Conservation (phyloP, 2,797 vertebrate species). For the Sciurus vulgaris region DNA sequence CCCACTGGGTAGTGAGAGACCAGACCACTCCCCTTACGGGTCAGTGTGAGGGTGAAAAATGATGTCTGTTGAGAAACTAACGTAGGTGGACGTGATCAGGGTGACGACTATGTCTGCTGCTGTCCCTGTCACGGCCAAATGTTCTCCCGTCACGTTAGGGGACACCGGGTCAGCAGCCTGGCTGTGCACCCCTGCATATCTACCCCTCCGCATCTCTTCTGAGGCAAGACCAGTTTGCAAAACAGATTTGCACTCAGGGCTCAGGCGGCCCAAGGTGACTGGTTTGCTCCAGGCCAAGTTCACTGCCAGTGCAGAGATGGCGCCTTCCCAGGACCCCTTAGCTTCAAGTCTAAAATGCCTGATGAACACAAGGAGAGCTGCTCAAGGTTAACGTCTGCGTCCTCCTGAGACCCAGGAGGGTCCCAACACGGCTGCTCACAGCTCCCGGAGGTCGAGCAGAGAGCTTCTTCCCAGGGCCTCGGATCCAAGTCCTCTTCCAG, state of each 20-base stretch:
- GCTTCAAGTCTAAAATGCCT: slow-evolving; percentile 55
- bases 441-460: background rate
- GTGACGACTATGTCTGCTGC: background rate
- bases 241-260: background rate
- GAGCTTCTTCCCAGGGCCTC: background rate
- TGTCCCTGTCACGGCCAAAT: background rate
- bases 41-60: background rate
- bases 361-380: slow-evolving; percentile 45
- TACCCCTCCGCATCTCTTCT: background rate
- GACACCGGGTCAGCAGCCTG: background rate
- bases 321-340: background rate
- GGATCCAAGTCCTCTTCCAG: background rate
- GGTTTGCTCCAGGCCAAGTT: background rate
- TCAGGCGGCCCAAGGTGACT: background rate
- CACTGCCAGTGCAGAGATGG: background rate
- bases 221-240: background rate
- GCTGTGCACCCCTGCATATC: background rate
- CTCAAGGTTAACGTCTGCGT: slow-evolving; percentile 65
- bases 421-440: background rate
- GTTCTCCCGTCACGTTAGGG: background rate
- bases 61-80: background rate
- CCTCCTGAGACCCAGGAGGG: slow-evolving; percentile 30
- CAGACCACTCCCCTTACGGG: background rate
- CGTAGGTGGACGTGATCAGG: too few species aligned
- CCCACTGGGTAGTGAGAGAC: background rate